These are phyloP conservation scores for Dryobates pubescens DNA, from an alignment of 2,797 vertebrate species.

Conservation along the genomic window DNA sequence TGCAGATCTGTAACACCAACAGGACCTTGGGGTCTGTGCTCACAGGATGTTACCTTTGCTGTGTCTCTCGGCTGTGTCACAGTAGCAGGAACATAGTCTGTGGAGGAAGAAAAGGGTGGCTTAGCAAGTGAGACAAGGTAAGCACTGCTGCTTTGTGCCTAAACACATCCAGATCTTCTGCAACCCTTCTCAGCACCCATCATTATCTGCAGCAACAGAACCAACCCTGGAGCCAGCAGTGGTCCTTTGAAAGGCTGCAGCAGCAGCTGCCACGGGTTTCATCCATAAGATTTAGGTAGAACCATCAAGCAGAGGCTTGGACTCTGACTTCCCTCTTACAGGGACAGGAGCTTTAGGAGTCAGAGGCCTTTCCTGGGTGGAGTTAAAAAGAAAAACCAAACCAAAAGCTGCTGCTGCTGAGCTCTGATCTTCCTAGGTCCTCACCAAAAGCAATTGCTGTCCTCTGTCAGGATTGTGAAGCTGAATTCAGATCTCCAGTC, in stretches of 20 bases:
- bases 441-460: background rate
- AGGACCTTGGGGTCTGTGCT: fast-evolving
- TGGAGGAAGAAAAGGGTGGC: background rate
- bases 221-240: background rate
- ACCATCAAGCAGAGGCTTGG: background rate
- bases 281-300: background rate
- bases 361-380: background rate
- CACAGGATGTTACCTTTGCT: slow-evolving; percentile 58
- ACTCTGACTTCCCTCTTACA: background rate
- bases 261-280: background rate
- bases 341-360: background rate
- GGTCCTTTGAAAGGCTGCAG: background rate
- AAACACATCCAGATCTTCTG: background rate
- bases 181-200: background rate
- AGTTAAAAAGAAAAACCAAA: background rate
- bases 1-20: background rate
- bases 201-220: background rate
- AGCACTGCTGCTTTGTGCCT: fast-evolving
- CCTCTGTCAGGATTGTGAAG: background rate
- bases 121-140: background rate
- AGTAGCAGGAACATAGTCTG: background rate
- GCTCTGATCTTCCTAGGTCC: background rate
- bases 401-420: background rate
- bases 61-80: background rate
- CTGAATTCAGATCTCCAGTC: background rate